Evolutionary conservation across 2,797 vertebrate genomes (phyloP).

Genomic region (Huso huso): DNA sequence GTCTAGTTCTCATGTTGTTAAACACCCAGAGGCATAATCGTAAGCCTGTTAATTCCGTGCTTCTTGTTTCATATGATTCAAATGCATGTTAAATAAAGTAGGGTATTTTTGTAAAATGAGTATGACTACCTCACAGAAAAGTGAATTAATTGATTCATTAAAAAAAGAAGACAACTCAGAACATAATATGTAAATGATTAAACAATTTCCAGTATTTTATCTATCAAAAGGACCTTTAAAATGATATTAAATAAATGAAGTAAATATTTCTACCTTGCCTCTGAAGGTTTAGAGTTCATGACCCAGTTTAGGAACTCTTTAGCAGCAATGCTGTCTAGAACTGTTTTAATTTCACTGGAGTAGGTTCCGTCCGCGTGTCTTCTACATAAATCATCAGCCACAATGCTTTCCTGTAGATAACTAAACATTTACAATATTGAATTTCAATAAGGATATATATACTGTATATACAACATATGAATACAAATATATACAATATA

Average conservation of each 20-base stretch:
- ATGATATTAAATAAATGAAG: not conserved
- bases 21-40: no score
- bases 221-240: not conserved
- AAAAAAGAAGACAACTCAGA: not conserved
- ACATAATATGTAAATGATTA: no score
- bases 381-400: conserved; percentile 52
- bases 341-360: conserved; percentile 88
- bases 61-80: no score
- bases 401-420: conserved; percentile 55
- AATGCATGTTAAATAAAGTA: no score
- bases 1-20: no score
- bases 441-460: conserved; percentile 11
- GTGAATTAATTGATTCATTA: not conserved
- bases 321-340: conserved; percentile 86
- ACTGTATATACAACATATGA: no score
- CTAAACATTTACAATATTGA: conserved; percentile 47
- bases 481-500: no score
- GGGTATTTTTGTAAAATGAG: no score
- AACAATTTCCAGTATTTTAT: no score
- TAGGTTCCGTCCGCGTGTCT: conserved; percentile 92
- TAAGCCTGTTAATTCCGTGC: no score
- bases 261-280: conserved; percentile 50
- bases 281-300: conserved; percentile 73
- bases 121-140: no score
- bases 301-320: conserved; percentile 93